These are phyloP conservation scores for Mesoligia furuncula DNA, from an alignment of 2,888 invertebrate genomes.

Conservation along the genomic window DNA sequence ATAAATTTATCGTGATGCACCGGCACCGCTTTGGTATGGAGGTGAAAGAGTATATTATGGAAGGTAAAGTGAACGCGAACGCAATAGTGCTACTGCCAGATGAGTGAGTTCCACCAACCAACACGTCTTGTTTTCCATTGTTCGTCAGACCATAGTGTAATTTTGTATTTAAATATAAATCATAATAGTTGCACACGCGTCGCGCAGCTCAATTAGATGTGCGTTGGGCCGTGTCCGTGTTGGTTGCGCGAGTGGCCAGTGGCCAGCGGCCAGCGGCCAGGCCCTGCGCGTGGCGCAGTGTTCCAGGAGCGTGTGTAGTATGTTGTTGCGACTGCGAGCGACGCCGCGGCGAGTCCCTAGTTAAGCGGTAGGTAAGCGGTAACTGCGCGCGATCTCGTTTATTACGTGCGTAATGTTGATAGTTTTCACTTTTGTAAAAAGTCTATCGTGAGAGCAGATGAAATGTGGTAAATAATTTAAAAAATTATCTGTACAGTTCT, in stretches of 20 bases:
- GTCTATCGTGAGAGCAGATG: conserved; percentile 89
- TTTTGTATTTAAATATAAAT: conserved; percentile 69
- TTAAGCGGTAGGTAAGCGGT: conserved; percentile 66
- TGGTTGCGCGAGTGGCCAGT: conserved; percentile 39
- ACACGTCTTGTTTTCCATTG: conserved; percentile 75
- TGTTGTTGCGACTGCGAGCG: conserved; percentile 49
- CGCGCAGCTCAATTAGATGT: conserved; percentile 67
- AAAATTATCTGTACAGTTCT: conserved; percentile 91
- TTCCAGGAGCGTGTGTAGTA: conserved; percentile 47
- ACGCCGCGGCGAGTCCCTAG: conserved; percentile 60
- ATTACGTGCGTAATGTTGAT: conserved; percentile 89
- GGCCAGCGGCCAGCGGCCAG: too few relatives aligned
- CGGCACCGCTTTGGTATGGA: conserved; percentile 62
- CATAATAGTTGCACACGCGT: conserved; percentile 63
- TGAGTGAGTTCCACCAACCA: conserved; percentile 63
- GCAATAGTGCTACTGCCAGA: conserved; percentile 75
- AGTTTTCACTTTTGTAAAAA: conserved; percentile 91
- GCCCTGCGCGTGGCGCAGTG: conserved; percentile 7
- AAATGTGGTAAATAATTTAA: conserved; percentile 90
- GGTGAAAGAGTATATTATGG: conserved; percentile 74
- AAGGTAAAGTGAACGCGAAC: conserved; percentile 57
- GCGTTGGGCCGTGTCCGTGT: conserved; percentile 50
- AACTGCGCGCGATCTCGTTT: conserved; percentile 83
- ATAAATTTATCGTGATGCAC: conserved; percentile 69
- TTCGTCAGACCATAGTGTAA: conserved; percentile 74